These are phyloP conservation scores for Pocillopora grandis DNA, from an alignment of 92 coral and sea anemone genomes.

Conservation along the genomic window DNA sequence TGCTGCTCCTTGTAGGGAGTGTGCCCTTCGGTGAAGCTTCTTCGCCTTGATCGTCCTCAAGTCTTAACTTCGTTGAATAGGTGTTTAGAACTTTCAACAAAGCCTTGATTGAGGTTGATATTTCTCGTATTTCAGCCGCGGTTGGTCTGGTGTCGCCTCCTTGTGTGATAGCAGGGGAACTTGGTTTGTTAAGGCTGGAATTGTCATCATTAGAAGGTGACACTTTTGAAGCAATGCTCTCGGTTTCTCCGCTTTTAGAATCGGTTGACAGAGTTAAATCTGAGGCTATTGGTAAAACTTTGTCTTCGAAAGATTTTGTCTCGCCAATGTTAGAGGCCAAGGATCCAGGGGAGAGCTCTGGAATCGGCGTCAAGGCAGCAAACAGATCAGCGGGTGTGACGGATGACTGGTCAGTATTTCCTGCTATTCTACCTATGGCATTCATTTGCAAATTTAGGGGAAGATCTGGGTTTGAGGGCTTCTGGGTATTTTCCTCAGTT, in stretches of 20 bases:
- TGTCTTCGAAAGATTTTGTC: conserved; percentile 22
- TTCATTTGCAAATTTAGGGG: conserved; percentile 35
- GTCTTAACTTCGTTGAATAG: conserved; percentile 22
- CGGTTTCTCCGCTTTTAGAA: conserved; percentile 18
- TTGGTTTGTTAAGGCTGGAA: not conserved
- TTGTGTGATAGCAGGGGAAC: not conserved
- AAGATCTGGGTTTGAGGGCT: not conserved
- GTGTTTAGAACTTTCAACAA: conserved; percentile 28
- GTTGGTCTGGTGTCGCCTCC: conserved; percentile 15
- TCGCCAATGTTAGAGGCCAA: conserved; percentile 17
- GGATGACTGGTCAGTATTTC: not conserved
- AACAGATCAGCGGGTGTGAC: not conserved
- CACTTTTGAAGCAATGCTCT: conserved; percentile 28
- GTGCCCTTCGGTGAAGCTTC: not conserved
- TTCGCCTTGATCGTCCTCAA: not conserved
- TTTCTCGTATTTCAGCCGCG: conserved; percentile 36
- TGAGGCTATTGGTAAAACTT: conserved; percentile 28
- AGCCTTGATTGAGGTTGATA: conserved; percentile 29
- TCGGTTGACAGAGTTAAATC: conserved; percentile 12
- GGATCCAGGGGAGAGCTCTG: not conserved
- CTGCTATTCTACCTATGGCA: conserved; percentile 37
- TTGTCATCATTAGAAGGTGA: not conserved
- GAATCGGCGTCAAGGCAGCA: not conserved
- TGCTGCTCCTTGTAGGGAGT: conserved; percentile 15
- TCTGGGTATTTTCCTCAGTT: not conserved